A percentile compares a stretch with the other conserved stretches of the same genome.
Conservation (phyloP, 2,797 vertebrate species). For the Tokudaia muenninki region DNA sequence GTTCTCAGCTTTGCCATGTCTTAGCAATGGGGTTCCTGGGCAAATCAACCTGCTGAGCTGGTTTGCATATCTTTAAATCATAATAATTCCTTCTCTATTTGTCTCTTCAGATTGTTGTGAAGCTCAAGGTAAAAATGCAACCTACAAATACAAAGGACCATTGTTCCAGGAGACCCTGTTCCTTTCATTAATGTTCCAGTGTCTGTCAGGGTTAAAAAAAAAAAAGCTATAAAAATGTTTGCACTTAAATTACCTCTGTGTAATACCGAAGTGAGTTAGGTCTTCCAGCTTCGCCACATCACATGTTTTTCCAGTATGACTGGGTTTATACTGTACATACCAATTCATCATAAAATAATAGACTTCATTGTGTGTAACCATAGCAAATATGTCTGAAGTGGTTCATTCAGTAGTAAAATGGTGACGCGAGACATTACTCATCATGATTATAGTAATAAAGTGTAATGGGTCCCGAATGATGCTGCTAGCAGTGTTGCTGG, state of each 20-base stretch:
- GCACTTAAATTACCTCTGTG: not conserved
- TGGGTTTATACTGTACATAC: not conserved
- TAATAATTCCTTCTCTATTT: not conserved
- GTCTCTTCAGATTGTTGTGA: not conserved
- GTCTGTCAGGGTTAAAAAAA: not conserved
- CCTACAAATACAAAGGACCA: not conserved
- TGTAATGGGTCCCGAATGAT: not conserved
- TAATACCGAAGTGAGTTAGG: not conserved
- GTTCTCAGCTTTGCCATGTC: not conserved
- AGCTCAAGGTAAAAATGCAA: constrained; percentile 20
- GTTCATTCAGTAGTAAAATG: constrained; percentile 47
- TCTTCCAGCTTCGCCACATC: not conserved
- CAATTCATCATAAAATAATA: constrained; percentile 23
- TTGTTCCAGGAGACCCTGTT: not conserved
- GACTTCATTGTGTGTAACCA: not conserved
- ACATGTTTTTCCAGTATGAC: constrained; percentile 28
- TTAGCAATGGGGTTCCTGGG: not conserved
- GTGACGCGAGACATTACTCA: not conserved
- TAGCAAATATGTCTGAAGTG: not conserved
- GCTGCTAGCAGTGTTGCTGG: constrained; percentile 20
- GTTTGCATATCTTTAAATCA: constrained; percentile 17
- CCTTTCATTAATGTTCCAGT: constrained; percentile 2
- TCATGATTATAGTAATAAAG: constrained; percentile 43
- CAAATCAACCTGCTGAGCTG: constrained; percentile 42
- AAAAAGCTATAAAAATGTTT: not conserved